These are phyloP conservation scores for Entomyzon cyanotis DNA, from an alignment of 2,113 vertebrate genomes.

Conservation along the genomic window DNA sequence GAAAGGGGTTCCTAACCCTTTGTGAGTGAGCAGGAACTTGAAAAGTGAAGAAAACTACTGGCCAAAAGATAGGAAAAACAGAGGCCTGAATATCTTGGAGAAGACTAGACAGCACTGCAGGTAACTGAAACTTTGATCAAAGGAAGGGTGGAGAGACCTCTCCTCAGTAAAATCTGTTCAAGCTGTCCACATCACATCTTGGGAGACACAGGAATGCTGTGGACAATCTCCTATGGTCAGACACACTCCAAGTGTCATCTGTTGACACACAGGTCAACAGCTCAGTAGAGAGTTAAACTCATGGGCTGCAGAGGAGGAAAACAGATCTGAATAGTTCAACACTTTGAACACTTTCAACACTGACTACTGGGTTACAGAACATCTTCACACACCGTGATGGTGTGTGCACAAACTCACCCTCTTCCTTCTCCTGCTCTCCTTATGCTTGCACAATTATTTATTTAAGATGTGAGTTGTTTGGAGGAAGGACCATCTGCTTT, in stretches of 20 bases:
- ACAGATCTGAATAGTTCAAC: not conserved
- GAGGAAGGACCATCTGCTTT: not conserved
- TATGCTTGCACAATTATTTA: not conserved
- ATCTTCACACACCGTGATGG: rapidly evolving
- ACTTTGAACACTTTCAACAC: not conserved
- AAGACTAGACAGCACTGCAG: not conserved
- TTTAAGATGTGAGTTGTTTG: not conserved
- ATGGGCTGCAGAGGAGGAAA: not conserved
- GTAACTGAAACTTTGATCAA: not conserved
- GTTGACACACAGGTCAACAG: not conserved
- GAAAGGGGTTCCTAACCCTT: not conserved
- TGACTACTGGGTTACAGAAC: not conserved
- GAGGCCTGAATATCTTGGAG: not conserved
- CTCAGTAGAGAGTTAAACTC: not conserved
- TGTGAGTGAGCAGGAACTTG: not conserved
- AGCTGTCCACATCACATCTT: not conserved
- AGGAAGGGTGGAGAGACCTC: not conserved
- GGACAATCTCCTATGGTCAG: rapidly evolving
- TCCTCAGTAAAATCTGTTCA: not conserved
- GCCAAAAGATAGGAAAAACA: not conserved
- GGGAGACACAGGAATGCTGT: not conserved
- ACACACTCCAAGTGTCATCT: not conserved
- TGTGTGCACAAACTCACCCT: not conserved
- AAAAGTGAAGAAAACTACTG: not conserved
- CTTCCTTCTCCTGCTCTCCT: not conserved